A percentile compares a stretch with the other conserved stretches of the same genome.
These are phyloP conservation scores for Hydropsyche betteni DNA, from an alignment of 2,888 invertebrate genomes.

Conservation along the genomic window DNA sequence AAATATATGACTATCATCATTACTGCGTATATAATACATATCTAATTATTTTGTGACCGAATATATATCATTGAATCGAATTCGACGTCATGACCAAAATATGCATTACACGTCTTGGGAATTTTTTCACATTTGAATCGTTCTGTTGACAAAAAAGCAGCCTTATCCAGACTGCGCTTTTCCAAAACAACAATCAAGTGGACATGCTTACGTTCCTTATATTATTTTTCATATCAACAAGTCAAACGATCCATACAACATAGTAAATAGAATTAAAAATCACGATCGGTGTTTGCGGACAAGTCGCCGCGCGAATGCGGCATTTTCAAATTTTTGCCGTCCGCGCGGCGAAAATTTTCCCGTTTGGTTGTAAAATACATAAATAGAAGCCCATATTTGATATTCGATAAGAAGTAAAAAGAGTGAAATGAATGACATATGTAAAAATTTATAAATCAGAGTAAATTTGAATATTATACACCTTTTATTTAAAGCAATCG, in stretches of 20 bases:
- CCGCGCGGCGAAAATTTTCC: too few relatives aligned
- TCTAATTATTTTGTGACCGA: constrained; percentile 21
- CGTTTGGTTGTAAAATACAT: background rate
- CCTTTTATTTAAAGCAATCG: too few relatives aligned
- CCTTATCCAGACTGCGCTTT: background rate
- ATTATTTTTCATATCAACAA: background rate
- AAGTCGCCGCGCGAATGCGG: background rate
- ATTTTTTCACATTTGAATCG: background rate
- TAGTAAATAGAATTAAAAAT: too few relatives aligned
- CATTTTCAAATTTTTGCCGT: too few relatives aligned
- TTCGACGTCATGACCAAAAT: background rate
- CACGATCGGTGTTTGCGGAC: too few relatives aligned
- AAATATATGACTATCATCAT: constrained; percentile 12
- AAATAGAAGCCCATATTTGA: constrained; percentile 12
- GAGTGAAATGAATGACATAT: too few relatives aligned
- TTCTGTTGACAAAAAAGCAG: too few relatives aligned
- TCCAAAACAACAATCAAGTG: background rate
- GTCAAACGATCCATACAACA: background rate
- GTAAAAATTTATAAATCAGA: too few relatives aligned
- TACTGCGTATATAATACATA: background rate
- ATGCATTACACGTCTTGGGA: background rate
- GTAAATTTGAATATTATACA: too few relatives aligned
- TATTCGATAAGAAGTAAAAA: too few relatives aligned
- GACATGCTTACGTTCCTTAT: constrained; percentile 6
- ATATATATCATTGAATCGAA: background rate